Conservation (phyloP, 2,888 invertebrate species). For the Dilophus febrilis region DNA sequence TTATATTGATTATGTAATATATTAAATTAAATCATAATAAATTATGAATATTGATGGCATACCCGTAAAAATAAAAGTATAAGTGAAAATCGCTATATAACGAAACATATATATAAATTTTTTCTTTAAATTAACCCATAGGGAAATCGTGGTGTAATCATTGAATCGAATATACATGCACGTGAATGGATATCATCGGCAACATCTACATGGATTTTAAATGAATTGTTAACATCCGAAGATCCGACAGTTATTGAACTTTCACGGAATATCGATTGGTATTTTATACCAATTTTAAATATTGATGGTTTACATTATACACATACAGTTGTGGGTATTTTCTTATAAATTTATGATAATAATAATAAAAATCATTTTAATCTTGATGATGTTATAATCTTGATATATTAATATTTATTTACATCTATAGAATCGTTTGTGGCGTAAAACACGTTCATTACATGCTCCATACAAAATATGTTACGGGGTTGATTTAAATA, state of each 20-base stretch:
- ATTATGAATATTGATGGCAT: too few species aligned
- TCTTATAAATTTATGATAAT: too few species aligned
- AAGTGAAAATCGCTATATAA: too few species aligned
- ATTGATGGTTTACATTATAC: slow-evolving; percentile 59
- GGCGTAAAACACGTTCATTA: slow-evolving; percentile 46
- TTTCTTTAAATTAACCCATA: slow-evolving; percentile 10
- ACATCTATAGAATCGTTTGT: slow-evolving; percentile 36
- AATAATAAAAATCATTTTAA: too few species aligned
- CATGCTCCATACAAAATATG: slow-evolving; percentile 24
- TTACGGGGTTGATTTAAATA: slow-evolving; percentile 23
- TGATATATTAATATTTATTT: too few species aligned
- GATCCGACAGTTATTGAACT: slow-evolving; percentile 36
- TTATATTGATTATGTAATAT: too few species aligned
- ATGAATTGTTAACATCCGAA: slow-evolving; percentile 45
- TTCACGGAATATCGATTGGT: slow-evolving; percentile 54
- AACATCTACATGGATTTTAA: slow-evolving; percentile 49
- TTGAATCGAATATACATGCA: slow-evolving; percentile 47
- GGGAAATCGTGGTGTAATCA: slow-evolving; percentile 38
- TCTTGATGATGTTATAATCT: too few species aligned
- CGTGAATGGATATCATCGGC: slow-evolving; percentile 62
- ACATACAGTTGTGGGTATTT: too few species aligned
- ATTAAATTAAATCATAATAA: too few species aligned
- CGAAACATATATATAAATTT: too few species aligned
- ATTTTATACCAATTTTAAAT: slow-evolving; percentile 53
- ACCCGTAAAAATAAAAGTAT: too few species aligned